Evolutionary conservation across 2,888 invertebrate genomes (phyloP).

Genomic region (Platerodrilus igneus): DNA sequence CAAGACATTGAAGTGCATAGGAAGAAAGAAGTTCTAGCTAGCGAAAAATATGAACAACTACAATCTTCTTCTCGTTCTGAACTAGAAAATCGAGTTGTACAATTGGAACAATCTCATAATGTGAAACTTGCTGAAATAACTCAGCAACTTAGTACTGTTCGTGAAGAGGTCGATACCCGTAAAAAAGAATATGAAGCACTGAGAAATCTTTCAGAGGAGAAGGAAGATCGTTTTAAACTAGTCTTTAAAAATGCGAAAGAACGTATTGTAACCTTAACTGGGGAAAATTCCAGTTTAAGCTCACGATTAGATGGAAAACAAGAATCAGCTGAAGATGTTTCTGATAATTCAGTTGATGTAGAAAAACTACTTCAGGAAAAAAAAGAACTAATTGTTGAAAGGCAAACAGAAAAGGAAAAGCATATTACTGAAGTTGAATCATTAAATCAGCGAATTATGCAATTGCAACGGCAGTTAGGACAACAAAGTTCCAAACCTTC

Average conservation of each 20-base stretch:
- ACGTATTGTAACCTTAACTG: slow-evolving; percentile 67
- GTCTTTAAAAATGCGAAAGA: slow-evolving; percentile 70
- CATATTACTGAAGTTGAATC: slow-evolving; percentile 65
- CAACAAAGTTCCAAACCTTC: slow-evolving; percentile 66
- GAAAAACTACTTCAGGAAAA: slow-evolving; percentile 64
- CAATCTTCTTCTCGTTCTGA: slow-evolving; percentile 50
- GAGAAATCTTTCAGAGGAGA: slow-evolving; percentile 45
- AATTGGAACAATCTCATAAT: slow-evolving; percentile 47
- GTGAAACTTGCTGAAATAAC: slow-evolving; percentile 49
- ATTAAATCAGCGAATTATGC: slow-evolving; percentile 57
- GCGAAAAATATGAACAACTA: slow-evolving; percentile 48
- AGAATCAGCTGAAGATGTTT: slow-evolving; percentile 6
- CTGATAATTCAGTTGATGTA: slow-evolving; percentile 48
- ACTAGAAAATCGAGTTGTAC: slow-evolving; percentile 44
- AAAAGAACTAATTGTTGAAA: slow-evolving; percentile 54
- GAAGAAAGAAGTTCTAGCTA: slow-evolving; percentile 50
- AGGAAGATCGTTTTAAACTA: slow-evolving; percentile 48
- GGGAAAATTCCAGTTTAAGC: slow-evolving; percentile 59
- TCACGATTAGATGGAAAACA: slow-evolving; percentile 49
- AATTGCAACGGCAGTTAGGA: slow-evolving; percentile 52
- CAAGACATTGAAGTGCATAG: slow-evolving; percentile 49
- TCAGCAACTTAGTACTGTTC: slow-evolving; percentile 45
- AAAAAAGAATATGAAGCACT: slow-evolving; percentile 50
- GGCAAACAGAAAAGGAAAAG: slow-evolving; percentile 65
- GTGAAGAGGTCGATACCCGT: slow-evolving; percentile 54